These are phyloP conservation scores for Erinaceus europaeus DNA, from an alignment of 2,113 vertebrate species.

Conservation along the genomic window DNA sequence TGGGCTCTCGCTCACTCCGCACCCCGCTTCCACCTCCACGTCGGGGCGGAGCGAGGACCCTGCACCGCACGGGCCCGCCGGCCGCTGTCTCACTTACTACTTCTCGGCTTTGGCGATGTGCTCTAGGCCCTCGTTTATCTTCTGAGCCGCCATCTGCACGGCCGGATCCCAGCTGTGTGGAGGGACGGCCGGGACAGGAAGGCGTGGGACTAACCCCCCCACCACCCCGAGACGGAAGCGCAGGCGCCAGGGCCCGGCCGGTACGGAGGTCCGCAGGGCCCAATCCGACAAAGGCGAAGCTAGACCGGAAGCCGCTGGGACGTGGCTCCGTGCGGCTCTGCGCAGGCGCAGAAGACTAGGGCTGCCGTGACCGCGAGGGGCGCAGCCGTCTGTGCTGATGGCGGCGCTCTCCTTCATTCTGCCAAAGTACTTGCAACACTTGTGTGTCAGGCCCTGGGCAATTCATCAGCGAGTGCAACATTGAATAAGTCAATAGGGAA, in stretches of 20 bases:
- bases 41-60: neutral
- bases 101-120: constrained; percentile 97
- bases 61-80: neutral
- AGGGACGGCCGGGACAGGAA: neutral
- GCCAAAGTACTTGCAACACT: neutral
- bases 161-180: neutral
- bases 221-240: neutral
- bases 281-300: neutral
- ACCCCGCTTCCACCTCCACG: too few relatives aligned
- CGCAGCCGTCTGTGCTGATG: accelerated
- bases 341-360: neutral
- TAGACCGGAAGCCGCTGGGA: accelerated
- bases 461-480: neutral
- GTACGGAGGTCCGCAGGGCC: constrained; percentile 7
- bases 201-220: too few relatives aligned
- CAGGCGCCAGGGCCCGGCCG: too few relatives aligned
- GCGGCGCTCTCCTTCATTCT: accelerated
- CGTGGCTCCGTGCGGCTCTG: accelerated
- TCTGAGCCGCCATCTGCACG: constrained; percentile 92
- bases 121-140: constrained; percentile 96
- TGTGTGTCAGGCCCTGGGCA: neutral
- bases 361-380: too few relatives aligned
- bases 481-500: neutral
- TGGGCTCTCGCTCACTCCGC: too few relatives aligned
- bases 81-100: constrained; percentile 84